Conservation (phyloP, 2,113 vertebrate genomes). For the Percopsis transmontana region DNA sequence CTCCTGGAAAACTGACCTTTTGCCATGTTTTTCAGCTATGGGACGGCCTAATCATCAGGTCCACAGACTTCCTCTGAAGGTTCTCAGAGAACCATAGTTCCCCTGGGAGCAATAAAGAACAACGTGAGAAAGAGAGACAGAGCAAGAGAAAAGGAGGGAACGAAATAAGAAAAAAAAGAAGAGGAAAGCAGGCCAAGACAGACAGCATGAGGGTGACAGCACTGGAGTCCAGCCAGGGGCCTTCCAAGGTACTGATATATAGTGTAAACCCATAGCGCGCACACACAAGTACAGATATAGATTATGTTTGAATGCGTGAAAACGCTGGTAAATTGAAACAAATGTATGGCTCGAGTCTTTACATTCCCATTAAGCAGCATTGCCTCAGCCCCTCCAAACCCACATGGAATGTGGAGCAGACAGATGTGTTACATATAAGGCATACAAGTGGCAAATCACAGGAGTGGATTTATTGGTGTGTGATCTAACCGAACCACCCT, state of each 20-base stretch:
- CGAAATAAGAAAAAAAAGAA: background rate
- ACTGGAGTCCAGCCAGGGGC: conserved; percentile 18
- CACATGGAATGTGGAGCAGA: background rate
- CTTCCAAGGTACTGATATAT: conserved; percentile 29
- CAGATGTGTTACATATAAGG: background rate
- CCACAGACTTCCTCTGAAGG: conserved; percentile 43
- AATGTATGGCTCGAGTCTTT: background rate
- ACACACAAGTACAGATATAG: background rate
- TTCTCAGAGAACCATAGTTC: conserved; percentile 16
- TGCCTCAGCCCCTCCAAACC: background rate
- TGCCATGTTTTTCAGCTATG: conserved; percentile 21
- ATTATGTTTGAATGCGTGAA: background rate
- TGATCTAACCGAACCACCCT: conserved; percentile 9
- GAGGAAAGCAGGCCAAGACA: conserved; percentile 3
- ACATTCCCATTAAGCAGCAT: background rate
- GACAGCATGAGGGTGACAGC: background rate
- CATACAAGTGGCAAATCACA: conserved; percentile 12
- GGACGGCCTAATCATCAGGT: conserved; percentile 29
- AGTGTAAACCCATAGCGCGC: background rate
- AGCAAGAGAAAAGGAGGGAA: conserved; percentile 7
- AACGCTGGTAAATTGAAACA: background rate
- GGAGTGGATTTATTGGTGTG: conserved; percentile 29
- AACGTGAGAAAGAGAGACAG: conserved; percentile 8
- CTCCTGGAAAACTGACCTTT: conserved; percentile 45
- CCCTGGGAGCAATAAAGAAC: background rate